Evolutionary conservation across 2,888 invertebrate species (phyloP).

Genomic region (Brachypalpus laphriformis): DNA sequence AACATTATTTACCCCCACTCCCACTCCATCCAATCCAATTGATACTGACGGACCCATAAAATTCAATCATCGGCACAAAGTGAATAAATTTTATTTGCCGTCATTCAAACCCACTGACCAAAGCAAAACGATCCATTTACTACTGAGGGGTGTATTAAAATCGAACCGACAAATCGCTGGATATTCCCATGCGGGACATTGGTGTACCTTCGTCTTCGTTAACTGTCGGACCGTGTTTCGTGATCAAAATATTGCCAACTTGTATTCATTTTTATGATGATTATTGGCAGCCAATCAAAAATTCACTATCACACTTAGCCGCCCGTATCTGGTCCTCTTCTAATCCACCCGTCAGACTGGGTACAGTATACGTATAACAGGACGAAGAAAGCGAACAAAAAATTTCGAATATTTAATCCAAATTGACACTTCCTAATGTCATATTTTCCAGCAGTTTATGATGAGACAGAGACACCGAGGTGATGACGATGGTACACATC

Average conservation of each 20-base stretch:
- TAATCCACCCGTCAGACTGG: slow-evolving; percentile 10
- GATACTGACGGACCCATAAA: slow-evolving; percentile 21
- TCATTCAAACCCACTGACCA: slow-evolving; percentile 48
- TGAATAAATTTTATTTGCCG: slow-evolving; percentile 40
- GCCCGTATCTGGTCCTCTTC: not conserved
- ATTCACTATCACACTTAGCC: slow-evolving; percentile 38
- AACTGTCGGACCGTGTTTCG: slow-evolving; percentile 31
- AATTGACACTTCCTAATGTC: slow-evolving; percentile 66
- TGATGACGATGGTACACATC: slow-evolving; percentile 15
- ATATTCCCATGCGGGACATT: slow-evolving; percentile 15
- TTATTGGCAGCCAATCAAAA: slow-evolving; percentile 63
- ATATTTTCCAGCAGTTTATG: slow-evolving; percentile 60
- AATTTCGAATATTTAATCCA: slow-evolving; percentile 46
- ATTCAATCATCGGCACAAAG: slow-evolving; percentile 38
- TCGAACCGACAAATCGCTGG: not conserved
- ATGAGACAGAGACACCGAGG: slow-evolving; percentile 27
- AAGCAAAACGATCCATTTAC: slow-evolving; percentile 41
- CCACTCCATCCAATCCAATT: slow-evolving; percentile 23
- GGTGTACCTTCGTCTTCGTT: slow-evolving; percentile 40
- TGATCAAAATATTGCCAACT: slow-evolving; percentile 56
- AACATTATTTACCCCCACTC: not conserved
- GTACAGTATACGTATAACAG: not conserved
- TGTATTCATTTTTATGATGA: slow-evolving; percentile 47
- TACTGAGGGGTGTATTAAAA: not conserved
- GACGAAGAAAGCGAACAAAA: slow-evolving; percentile 1